Evolutionary conservation across 2,888 invertebrate species (phyloP).

Genomic region (Hypercompe scribonia): DNA sequence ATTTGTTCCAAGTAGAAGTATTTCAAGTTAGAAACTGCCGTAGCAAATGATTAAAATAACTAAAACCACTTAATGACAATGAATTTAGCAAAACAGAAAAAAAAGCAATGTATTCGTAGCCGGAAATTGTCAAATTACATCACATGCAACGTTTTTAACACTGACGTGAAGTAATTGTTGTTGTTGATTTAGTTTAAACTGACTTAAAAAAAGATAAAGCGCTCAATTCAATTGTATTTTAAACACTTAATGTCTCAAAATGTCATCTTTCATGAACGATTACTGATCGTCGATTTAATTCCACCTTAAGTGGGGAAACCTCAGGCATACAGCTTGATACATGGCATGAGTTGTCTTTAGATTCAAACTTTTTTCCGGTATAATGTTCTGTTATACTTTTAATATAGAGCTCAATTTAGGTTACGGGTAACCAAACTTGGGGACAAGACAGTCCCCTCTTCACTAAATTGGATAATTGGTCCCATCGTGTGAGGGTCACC

Average conservation of each 20-base stretch:
- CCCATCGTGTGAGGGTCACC: conserved; percentile 19
- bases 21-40: not conserved
- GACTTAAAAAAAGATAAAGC: not conserved
- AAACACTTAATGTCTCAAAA: no score
- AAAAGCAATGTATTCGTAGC: not conserved
- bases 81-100: not conserved
- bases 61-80: not conserved
- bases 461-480: conserved; percentile 47
- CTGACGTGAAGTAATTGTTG: not conserved
- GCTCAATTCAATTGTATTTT: no score
- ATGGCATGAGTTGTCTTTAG: no score
- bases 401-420: conserved; percentile 43
- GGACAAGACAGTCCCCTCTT: conserved; percentile 39
- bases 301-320: not conserved
- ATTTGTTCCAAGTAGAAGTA: not conserved
- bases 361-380: conserved; percentile 29
- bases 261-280: no score
- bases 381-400: conserved; percentile 35
- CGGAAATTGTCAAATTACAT: no score
- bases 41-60: not conserved
- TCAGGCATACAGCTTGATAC: no score
- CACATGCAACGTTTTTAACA: not conserved
- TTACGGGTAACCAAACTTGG: conserved; percentile 48
- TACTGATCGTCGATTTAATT: not conserved
- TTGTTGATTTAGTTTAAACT: not conserved